Evolutionary conservation across 2,113 vertebrate genomes (phyloP).

Genomic region (Coryphaenoides rupestris): DNA sequence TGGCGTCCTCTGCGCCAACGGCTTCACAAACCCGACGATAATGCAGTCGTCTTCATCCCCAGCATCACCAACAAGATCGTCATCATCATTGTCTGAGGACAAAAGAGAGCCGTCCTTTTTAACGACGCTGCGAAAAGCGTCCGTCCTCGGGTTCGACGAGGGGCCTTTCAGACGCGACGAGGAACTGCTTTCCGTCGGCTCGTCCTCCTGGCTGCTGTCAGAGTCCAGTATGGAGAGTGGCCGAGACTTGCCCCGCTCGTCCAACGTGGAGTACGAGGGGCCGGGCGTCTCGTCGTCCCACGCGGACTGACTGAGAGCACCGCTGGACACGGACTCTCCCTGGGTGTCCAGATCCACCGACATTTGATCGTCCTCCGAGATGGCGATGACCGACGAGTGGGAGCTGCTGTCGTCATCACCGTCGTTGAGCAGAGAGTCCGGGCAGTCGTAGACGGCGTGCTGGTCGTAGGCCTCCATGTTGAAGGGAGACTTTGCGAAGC

Average conservation of each 20-base stretch:
- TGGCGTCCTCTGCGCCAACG: conserved; percentile 86
- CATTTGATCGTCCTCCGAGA: conserved; percentile 81
- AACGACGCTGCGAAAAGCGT: conserved; percentile 14
- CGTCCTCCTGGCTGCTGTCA: conserved; percentile 79
- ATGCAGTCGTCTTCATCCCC: conserved; percentile 76
- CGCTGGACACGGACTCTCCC: conserved; percentile 55
- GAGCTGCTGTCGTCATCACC: conserved; percentile 83
- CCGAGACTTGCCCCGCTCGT: conserved; percentile 65
- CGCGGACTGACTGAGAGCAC: conserved; percentile 71
- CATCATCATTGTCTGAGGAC: conserved; percentile 79
- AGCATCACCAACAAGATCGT: conserved; percentile 85
- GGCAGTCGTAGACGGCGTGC: conserved; percentile 89
- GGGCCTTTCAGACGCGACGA: conserved; percentile 38
- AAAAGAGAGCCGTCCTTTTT: conserved; percentile 50
- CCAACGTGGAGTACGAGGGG: conserved; percentile 75
- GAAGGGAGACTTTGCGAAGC: conserved; percentile 90
- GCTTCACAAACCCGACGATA: conserved; percentile 87
- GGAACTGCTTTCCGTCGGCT: conserved; percentile 16
- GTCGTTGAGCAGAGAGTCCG: conserved; percentile 77
- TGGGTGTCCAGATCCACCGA: conserved; percentile 42
- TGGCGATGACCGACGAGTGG: conserved; percentile 85
- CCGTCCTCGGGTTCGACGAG: conserved; percentile 32
- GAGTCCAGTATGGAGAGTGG: conserved; percentile 71
- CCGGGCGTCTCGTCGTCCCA: conserved; percentile 98
- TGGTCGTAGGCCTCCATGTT: conserved; percentile 91